phyloP scores from a whole-genome alignment of 2,888 invertebrate genomes.

The Euplagia quadripunctaria region DNA sequence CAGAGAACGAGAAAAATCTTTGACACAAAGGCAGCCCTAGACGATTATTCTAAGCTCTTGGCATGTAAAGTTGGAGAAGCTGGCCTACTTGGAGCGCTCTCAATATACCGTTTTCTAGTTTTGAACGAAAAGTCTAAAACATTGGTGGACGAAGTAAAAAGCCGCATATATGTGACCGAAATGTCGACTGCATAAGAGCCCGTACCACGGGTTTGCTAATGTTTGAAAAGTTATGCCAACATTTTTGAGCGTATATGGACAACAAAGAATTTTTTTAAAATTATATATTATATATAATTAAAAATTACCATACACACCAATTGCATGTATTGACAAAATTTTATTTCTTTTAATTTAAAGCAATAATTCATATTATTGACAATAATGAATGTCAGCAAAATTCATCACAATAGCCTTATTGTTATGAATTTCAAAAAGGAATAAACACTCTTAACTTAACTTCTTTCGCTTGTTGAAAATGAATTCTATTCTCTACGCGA shows the following conservation, averaged over 20 bases:
- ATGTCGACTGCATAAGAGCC: constrained; percentile 42
- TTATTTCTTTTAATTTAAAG: background rate
- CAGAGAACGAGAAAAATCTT: background rate
- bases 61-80: constrained; percentile 13
- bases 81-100: constrained; percentile 39
- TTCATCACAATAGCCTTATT: too few relatives aligned
- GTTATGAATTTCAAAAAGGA: too few relatives aligned
- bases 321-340: background rate
- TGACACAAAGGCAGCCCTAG: constrained; percentile 19
- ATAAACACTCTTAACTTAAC: too few relatives aligned
- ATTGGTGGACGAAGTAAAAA: constrained; percentile 43
- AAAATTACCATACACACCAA: too few relatives aligned
- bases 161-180: constrained; percentile 51
- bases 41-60: constrained; percentile 17
- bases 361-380: background rate
- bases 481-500: too few relatives aligned
- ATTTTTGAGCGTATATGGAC: background rate
- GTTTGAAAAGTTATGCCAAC: background rate
- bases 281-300: too few relatives aligned
- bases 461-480: too few relatives aligned
- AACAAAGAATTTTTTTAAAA: too few relatives aligned
- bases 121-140: constrained; percentile 33
- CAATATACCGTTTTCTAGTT: constrained; percentile 41
- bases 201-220: constrained; percentile 45
- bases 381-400: too few relatives aligned